Evolutionary conservation across 2,888 invertebrate species (phyloP), one percentile per base, ranked within the genome.

Genomic region (Gymnocheta viridis): DNA sequence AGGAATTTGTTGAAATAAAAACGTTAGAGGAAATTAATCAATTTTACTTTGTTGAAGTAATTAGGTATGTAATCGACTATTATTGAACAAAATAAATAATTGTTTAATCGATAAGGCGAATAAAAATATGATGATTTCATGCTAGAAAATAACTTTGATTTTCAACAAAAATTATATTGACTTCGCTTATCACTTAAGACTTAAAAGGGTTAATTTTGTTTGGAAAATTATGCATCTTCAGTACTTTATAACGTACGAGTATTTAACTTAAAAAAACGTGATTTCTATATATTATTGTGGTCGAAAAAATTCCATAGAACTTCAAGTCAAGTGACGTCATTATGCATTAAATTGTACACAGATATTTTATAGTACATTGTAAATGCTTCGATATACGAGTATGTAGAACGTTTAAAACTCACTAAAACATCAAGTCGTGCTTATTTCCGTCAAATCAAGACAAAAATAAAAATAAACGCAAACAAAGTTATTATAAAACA

Each of bases 251-350:
- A 32, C 32, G 32, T 32, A 32, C 14, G 4, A 38, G 38, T 2
- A 19, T 22, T 49, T 22, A 9, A 49, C 3, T 22, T 49, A 17
- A 56, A 5, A n/a, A 54, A 74, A 64, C 51, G 38, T 74, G 41
- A 66, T 58, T 56, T 47, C 19, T 64, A 19, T 51, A 44, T 6
- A 67, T 56, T 60, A 44, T 47, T 82, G 67, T n/a, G n/a, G n/a
- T n/a, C 51, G 17, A 32, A 47, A 12, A 78, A 51, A 62, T 69
- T 73, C 69, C 73, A 82, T 22, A 9, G 38, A 41, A 60, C 41
- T 47, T 38, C 47, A 64, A n/a, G 10, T 72, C 7, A 60, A 54
- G 12, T 78, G 82, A 82, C 82, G 78, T 82, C 73, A 78, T 78
- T 54, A 62, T 41, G 5, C 38, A 38, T 38, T 12, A 12, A 1